Percentiles rank a stretch among this genome's conserved stretches.
Conservation (phyloP, 2,797 vertebrate genomes). For the Acanthurus leucopareius region DNA sequence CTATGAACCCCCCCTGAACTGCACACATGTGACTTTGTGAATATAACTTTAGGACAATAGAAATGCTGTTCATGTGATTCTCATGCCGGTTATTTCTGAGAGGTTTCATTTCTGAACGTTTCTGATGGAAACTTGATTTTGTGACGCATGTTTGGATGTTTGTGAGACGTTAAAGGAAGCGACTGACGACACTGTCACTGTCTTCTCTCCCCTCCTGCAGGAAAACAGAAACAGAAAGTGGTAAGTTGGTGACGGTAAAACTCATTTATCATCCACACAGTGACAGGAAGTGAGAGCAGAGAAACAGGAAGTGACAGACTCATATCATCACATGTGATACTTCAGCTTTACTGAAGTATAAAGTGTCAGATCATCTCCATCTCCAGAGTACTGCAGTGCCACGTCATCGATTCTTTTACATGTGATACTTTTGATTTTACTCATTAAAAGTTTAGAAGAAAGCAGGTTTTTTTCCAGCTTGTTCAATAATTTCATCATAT, state of each 20-base stretch:
- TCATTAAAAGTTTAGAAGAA: too few species aligned
- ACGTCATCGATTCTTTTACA: background rate
- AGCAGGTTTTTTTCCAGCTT: too few species aligned
- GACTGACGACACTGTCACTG: conserved; percentile 77
- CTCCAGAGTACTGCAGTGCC: background rate
- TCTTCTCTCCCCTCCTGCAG: conserved; percentile 89
- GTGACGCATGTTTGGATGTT: conserved; percentile 43
- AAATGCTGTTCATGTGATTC: conserved; percentile 39
- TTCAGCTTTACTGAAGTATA: conserved; percentile 51
- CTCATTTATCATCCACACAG: conserved; percentile 50
- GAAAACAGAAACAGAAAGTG: conserved; percentile 99
- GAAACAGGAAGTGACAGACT: conserved; percentile 6
- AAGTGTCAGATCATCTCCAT: conserved; percentile 8
- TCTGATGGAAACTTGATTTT: conserved; percentile 25
- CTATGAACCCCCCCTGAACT: conserved; percentile 79
- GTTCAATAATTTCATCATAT: too few species aligned
- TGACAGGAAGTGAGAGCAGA: conserved; percentile 25
- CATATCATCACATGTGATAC: conserved; percentile 18
- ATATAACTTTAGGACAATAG: conserved; percentile 82
- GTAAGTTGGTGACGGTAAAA: conserved; percentile 89
- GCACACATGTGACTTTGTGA: conserved; percentile 82
- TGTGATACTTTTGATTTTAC: too few species aligned
- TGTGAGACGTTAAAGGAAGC: conserved; percentile 43
- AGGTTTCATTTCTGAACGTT: conserved; percentile 69
- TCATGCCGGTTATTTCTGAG: conserved; percentile 45